Evolutionary conservation across 2,888 invertebrate genomes (phyloP).

Genomic region (Agapostemon virescens): DNA sequence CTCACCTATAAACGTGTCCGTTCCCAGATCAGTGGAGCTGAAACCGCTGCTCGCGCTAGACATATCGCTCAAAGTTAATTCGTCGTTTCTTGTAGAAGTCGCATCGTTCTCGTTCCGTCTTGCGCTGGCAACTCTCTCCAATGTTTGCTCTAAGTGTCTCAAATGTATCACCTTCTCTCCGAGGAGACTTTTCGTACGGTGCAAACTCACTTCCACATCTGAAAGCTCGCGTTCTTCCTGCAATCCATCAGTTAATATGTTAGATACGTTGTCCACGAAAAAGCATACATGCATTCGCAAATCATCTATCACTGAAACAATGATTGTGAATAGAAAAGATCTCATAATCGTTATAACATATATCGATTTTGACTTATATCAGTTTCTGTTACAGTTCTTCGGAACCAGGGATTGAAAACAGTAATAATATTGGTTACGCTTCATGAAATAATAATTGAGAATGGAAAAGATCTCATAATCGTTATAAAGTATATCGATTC

Average conservation of each 20-base stretch:
- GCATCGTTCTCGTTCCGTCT: conserved; percentile 75
- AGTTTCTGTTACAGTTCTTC: no score
- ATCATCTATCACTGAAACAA: no score
- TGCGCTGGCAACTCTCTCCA: conserved; percentile 84
- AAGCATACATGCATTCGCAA: background rate
- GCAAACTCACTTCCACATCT: conserved; percentile 91
- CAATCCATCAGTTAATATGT: background rate
- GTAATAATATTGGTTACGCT: no score
- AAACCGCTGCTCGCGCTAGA: conserved; percentile 85
- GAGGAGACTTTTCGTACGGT: conserved; percentile 89
- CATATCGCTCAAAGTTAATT: conserved; percentile 85
- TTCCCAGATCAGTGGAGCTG: conserved; percentile 86
- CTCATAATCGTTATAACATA: no score
- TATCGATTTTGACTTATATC: no score
- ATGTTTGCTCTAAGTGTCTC: conserved; percentile 89
- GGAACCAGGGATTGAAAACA: no score
- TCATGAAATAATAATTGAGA: no score
- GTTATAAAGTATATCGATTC: no score
- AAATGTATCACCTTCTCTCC: conserved; percentile 92
- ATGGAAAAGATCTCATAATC: no score
- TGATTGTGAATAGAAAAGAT: no score
- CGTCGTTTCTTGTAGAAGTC: conserved; percentile 80
- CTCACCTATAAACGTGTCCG: conserved; percentile 81
- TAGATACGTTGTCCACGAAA: background rate
- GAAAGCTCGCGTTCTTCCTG: conserved; percentile 91